A percentile compares a stretch with the other conserved stretches of the same genome.
Conservation (phyloP, 2,888 invertebrate genomes). For the Cerastis rubricosa region DNA sequence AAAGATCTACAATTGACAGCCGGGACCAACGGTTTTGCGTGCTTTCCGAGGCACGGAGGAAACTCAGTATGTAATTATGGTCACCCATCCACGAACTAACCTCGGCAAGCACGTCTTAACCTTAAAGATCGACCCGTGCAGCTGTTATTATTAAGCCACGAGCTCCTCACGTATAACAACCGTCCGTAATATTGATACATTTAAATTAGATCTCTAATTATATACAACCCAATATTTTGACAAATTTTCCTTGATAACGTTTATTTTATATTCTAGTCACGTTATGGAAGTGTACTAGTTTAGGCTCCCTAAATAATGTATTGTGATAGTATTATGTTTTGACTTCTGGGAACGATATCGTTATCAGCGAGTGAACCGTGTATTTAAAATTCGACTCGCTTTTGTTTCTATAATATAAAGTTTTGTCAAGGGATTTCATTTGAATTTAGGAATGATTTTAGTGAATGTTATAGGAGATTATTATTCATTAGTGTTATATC, state of each 20-base stretch:
- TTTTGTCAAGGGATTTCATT: conserved; percentile 38
- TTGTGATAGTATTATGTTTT: conserved; percentile 46
- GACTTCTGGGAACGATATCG: conserved; percentile 39
- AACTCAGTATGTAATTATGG: no score
- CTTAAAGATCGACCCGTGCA: no score
- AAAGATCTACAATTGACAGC: no score
- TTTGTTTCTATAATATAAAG: conserved; percentile 43
- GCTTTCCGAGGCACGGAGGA: no score
- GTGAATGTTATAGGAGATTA: not conserved
- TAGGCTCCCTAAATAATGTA: conserved; percentile 45
- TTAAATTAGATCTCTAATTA: not conserved
- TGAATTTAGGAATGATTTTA: conserved; percentile 18
- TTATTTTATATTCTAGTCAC: conserved; percentile 43
- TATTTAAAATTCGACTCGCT: conserved; percentile 46
- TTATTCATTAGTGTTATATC: conserved; percentile 4
- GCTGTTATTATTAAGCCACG: no score
- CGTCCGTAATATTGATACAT: not conserved
- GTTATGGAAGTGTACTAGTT: conserved; percentile 31
- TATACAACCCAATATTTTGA: conserved; percentile 42
- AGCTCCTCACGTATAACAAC: no score
- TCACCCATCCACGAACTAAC: no score
- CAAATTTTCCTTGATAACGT: conserved; percentile 29
- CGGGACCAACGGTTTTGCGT: no score
- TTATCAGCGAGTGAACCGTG: conserved; percentile 31
- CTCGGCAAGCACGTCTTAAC: no score